Percentiles rank a stretch among this genome's conserved stretches.
Conservation (phyloP, 2,888 invertebrate genomes). For the Geotrupes spiniger region DNA sequence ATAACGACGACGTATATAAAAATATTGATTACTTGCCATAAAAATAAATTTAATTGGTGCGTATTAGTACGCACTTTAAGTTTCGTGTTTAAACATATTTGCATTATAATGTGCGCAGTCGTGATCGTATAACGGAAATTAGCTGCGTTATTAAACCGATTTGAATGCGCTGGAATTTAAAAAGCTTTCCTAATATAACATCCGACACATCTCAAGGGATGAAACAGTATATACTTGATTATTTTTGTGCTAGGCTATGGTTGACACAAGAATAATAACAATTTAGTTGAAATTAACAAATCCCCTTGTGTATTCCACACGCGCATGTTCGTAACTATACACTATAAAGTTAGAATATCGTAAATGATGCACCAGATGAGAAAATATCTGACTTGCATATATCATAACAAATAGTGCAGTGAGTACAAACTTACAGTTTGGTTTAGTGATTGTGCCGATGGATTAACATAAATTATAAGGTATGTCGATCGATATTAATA, state of each 20-base stretch:
- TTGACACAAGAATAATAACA: slow-evolving; percentile 44
- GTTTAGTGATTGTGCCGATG: too few relatives aligned
- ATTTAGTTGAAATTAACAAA: slow-evolving; percentile 38
- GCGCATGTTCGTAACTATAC: slow-evolving; percentile 18
- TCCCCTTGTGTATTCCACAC: slow-evolving; percentile 40
- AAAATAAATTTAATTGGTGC: too few relatives aligned
- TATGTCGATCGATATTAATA: not conserved
- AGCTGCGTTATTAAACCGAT: too few relatives aligned
- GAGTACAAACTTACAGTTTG: too few relatives aligned
- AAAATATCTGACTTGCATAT: slow-evolving; percentile 4
- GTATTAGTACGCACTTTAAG: too few relatives aligned
- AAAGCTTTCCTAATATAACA: slow-evolving; percentile 11
- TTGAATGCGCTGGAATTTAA: slow-evolving; percentile 11
- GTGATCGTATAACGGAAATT: not conserved
- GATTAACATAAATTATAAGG: too few relatives aligned
- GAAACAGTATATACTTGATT: slow-evolving; percentile 41
- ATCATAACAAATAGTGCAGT: not conserved
- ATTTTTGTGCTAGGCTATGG: slow-evolving; percentile 48
- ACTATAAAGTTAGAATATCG: slow-evolving; percentile 12
- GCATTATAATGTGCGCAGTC: too few relatives aligned
- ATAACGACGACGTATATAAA: too few relatives aligned
- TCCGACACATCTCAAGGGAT: slow-evolving; percentile 39
- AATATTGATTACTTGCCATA: too few relatives aligned
- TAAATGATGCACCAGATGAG: slow-evolving; percentile 21
- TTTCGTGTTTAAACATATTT: too few relatives aligned